Conservation (phyloP, 2,888 invertebrate genomes). For the Eupithecia inturbata region DNA sequence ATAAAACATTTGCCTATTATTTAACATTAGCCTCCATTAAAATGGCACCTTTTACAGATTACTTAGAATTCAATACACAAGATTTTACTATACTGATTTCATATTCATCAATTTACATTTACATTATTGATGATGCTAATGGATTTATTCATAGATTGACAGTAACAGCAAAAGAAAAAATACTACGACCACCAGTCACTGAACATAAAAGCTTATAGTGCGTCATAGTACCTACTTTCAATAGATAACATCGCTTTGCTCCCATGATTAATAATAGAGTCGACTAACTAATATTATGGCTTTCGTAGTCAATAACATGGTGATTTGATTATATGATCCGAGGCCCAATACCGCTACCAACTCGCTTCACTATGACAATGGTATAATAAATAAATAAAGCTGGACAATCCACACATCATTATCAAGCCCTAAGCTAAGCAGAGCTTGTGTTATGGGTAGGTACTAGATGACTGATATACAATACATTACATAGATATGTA, state of each 20-base stretch:
- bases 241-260: neutral
- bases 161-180: neutral
- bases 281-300: neutral
- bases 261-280: neutral
- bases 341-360: neutral
- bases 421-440: too few relatives aligned
- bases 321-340: neutral
- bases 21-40: neutral
- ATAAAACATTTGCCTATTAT: neutral
- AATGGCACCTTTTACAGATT: neutral
- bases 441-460: too few relatives aligned
- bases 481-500: too few relatives aligned
- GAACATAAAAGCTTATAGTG: slow-evolving; percentile 4
- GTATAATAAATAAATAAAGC: neutral
- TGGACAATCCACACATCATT: too few relatives aligned
- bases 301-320: slow-evolving; percentile 6
- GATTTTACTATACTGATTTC: neutral
- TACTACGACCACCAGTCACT: neutral
- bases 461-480: too few relatives aligned
- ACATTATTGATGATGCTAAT: neutral
- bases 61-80: neutral
- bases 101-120: slow-evolving; percentile 4
- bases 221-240: slow-evolving; percentile 4
- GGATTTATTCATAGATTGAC: neutral
- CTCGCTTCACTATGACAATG: neutral